A percentile compares a stretch with the other conserved stretches of the same genome.
Conservation (phyloP, 2,797 vertebrate genomes). For the Pseudochaenichthys georgianus region DNA sequence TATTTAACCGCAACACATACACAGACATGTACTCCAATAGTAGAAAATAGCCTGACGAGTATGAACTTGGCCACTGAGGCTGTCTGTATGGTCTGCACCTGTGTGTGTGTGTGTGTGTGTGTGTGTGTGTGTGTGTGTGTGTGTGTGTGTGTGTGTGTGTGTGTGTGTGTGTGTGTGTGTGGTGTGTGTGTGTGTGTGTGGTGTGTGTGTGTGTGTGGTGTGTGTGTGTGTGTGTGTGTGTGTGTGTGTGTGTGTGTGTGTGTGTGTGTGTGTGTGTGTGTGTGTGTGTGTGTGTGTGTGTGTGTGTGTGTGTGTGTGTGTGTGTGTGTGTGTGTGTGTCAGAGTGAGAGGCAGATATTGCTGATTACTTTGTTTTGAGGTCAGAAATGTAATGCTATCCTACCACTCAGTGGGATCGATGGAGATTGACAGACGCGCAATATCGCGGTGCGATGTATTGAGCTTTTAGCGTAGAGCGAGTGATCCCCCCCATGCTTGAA, state of each 20-base stretch:
- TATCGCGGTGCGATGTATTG: slow-evolving; percentile 72
- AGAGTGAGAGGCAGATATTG: slow-evolving; percentile 42
- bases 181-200: too few relatives aligned
- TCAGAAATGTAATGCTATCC: slow-evolving; percentile 74
- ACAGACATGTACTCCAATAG: slow-evolving; percentile 64
- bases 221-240: too few relatives aligned
- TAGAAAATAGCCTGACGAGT: slow-evolving; percentile 82
- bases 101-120: slow-evolving; percentile 33
- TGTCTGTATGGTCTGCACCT: slow-evolving; percentile 56
- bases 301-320: slow-evolving; percentile 5
- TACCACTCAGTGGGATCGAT: slow-evolving; percentile 80
- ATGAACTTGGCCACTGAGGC: slow-evolving; percentile 68
- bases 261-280: too few relatives aligned
- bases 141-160: too few relatives aligned
- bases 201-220: too few relatives aligned
- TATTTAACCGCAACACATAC: slow-evolving; percentile 77
- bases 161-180: too few relatives aligned
- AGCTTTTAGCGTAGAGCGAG: slow-evolving; percentile 72
- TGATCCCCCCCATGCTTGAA: slow-evolving; percentile 43
- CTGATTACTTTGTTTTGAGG: slow-evolving; percentile 70
- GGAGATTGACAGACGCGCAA: slow-evolving; percentile 62
- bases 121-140: slow-evolving; percentile 20
- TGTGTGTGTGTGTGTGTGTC: background rate
- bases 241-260: too few relatives aligned
- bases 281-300: background rate